A percentile compares a stretch with the other conserved stretches of the same genome.
Evolutionary conservation across 2,113 vertebrate genomes (phyloP).

Genomic region (Hypomesus transpacificus): DNA sequence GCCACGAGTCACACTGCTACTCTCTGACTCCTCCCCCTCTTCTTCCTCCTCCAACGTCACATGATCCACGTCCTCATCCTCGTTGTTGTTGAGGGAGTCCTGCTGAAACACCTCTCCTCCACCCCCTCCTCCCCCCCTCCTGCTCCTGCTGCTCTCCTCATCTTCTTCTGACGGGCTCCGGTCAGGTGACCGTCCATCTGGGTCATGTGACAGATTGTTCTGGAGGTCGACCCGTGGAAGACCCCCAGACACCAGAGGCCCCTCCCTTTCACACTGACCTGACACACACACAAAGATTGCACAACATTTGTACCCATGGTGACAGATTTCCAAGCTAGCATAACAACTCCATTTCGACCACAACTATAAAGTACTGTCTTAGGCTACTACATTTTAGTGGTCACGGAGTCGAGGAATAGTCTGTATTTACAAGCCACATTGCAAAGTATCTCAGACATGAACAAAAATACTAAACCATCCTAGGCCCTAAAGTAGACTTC

Average conservation of each 20-base stretch:
- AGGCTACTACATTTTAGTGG: too few relatives aligned
- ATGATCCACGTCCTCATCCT: conserved; percentile 52
- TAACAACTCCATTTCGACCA: too few relatives aligned
- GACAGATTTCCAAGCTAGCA: neutral
- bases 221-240: neutral
- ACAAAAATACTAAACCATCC: too few relatives aligned
- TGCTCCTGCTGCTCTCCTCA: conserved; percentile 49
- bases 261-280: neutral
- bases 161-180: conserved; percentile 31
- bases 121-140: conserved; percentile 24
- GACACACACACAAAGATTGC: neutral
- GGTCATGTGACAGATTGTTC: neutral
- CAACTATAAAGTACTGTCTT: too few relatives aligned
- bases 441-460: too few relatives aligned
- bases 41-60: conserved; percentile 58
- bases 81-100: conserved; percentile 7
- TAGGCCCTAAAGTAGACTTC: neutral
- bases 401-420: too few relatives aligned
- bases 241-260: neutral
- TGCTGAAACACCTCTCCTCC: conserved; percentile 2
- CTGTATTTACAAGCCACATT: too few relatives aligned
- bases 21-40: conserved; percentile 56
- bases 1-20: conserved; percentile 50
- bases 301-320: neutral
- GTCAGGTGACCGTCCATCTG: neutral